Conservation (phyloP, 1,140 invertebrate species). For the Magallana angulata region DNA sequence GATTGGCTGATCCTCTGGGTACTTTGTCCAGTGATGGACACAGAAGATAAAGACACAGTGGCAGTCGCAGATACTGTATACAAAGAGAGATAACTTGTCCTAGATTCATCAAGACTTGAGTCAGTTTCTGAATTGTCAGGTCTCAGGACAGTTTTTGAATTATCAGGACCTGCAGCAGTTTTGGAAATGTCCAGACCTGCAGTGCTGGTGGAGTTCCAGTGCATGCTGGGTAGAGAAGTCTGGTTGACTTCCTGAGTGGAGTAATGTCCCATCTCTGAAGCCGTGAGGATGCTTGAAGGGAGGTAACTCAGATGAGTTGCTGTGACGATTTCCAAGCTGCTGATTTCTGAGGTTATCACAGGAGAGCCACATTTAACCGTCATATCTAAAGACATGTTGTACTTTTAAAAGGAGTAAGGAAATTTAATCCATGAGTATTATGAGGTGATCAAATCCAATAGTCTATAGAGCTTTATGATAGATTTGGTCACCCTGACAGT, state of each 20-base stretch:
- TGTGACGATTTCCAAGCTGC: neutral
- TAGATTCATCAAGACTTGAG: neutral
- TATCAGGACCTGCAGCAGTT: too few species aligned
- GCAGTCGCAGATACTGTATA: neutral
- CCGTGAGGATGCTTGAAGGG: neutral
- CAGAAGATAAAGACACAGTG: neutral
- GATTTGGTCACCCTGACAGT: too few species aligned
- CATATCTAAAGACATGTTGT: neutral
- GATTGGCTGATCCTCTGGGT: conserved; percentile 3
- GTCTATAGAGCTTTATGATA: too few species aligned
- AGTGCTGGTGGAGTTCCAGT: neutral
- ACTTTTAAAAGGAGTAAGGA: too few species aligned
- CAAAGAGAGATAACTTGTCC: conserved; percentile 5
- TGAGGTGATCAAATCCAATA: too few species aligned
- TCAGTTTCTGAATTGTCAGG: too few species aligned
- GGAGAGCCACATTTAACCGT: conserved; percentile 2
- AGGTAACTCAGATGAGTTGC: neutral
- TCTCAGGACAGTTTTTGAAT: too few species aligned
- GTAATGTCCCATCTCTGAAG: neutral
- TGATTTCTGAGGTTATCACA: neutral
- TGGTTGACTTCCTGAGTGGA: neutral
- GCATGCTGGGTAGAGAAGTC: neutral
- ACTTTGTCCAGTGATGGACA: neutral
- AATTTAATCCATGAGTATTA: too few species aligned
- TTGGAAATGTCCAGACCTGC: neutral